Evolutionary conservation across 2,797 vertebrate species (phyloP).

Genomic region (Avahi laniger): DNA sequence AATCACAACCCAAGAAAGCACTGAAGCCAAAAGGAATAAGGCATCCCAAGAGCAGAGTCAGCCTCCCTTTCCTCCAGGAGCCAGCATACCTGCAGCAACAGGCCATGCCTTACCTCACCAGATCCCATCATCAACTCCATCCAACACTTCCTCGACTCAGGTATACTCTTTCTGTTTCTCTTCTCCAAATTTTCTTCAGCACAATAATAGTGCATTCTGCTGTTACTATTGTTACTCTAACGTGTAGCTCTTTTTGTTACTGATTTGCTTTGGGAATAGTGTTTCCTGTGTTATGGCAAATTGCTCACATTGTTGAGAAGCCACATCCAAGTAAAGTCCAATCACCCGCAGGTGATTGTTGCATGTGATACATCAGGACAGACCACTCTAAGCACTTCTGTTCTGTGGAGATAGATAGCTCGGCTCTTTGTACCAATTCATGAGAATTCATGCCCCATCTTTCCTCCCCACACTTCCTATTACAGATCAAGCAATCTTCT

Average conservation of each 20-base stretch:
- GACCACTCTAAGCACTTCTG: accelerated
- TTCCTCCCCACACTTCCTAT: not conserved
- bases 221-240: not conserved
- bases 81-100: not conserved
- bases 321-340: not conserved
- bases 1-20: not conserved
- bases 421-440: too few relatives aligned
- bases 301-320: not conserved
- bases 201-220: not conserved
- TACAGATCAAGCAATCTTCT: not conserved
- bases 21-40: not conserved
- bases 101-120: too few relatives aligned
- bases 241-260: not conserved
- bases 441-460: not conserved
- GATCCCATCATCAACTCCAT: too few relatives aligned
- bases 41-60: not conserved
- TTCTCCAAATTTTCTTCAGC: not conserved
- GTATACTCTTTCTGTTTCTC: not conserved
- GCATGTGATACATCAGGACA: not conserved
- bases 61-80: accelerated
- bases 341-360: not conserved
- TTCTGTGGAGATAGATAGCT: accelerated
- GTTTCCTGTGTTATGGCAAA: not conserved
- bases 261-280: not conserved
- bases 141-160: not conserved